A percentile compares a stretch with the other conserved stretches of the same genome.
These are phyloP conservation scores for Rutilus rutilus DNA, from an alignment of 2,113 vertebrate species.

Conservation along the genomic window DNA sequence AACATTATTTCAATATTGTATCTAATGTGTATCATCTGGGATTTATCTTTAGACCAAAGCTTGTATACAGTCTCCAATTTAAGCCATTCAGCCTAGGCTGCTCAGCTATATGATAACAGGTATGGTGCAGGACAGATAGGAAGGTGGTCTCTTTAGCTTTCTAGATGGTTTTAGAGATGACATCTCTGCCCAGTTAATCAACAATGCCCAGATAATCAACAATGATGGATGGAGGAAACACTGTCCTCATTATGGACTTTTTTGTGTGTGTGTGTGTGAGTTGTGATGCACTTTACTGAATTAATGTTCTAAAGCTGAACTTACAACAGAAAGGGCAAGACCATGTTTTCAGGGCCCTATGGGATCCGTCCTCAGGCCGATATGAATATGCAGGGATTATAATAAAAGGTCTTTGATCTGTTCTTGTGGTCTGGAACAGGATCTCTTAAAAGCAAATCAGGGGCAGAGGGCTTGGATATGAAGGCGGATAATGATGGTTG, in stretches of 20 bases:
- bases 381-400: slow-evolving; percentile 35
- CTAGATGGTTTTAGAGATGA: neutral
- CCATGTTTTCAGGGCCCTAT: neutral
- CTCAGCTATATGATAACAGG: neutral
- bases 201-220: neutral
- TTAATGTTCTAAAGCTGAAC: neutral
- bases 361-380: neutral
- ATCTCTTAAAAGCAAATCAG: slow-evolving; percentile 42
- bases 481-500: slow-evolving; percentile 41
- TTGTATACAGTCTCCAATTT: neutral
- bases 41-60: neutral
- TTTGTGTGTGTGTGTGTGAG: neutral
- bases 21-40: neutral
- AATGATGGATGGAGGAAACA: slow-evolving; percentile 5
- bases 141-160: slow-evolving; percentile 20
- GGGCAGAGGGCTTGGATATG: slow-evolving; percentile 8
- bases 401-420: slow-evolving; percentile 34
- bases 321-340: slow-evolving; percentile 17
- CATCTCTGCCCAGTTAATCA: neutral
- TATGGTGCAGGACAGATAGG: neutral
- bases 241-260: neutral
- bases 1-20: slow-evolving; percentile 8
- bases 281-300: neutral
- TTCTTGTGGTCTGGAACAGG: slow-evolving; percentile 7
- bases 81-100: neutral